Evolutionary conservation across 2,888 invertebrate genomes (phyloP), one percentile per base, ranked within the genome.

Genomic region (Tinea pellionella): DNA sequence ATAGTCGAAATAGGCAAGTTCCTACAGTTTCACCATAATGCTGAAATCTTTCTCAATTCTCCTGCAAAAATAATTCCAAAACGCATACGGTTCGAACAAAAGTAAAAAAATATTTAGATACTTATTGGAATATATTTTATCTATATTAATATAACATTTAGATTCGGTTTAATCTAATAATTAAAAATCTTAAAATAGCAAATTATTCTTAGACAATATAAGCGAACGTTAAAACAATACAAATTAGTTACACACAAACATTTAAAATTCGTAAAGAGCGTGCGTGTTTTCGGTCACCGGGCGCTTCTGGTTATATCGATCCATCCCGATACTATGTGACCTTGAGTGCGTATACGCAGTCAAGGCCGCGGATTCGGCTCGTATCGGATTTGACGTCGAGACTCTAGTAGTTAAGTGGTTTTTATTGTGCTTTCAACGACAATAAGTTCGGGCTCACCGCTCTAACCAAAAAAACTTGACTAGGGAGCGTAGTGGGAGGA

Each of bases 391-490:
- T 64, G 67, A 70, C 70, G 60, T 55, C 59, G 60, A 12, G 42
- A 32, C 30, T 37, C 67, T 69, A 68, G 67, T 66, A 65, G 69
- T 67, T 64, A 69, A 75, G 73, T 72, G 71, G 72, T 74, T 77
- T 72, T 73, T 69, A 77, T 80, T 82, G 79, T 82, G 72, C 65
- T 68, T 66, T 64, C 67, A 67, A 72, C 72, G 74, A 78, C 77
- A 77, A 76, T 75, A 73, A 69, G 77, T 77, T 80, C 70, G 71
- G 75, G 77, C 77, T 77, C 78, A 75, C 75, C 77, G 79, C 71
- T 68, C 73, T 64, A 64, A 75, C 56, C 57, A 78, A 64, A 64
- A 77, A 78, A 72, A 66, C 65, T 64, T 65, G n/a, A 65, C 30
- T 12, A 18, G 55, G 56, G 37, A n/a, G 43, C 51, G 47, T 43